Percentiles rank a stretch among this genome's conserved stretches.
phyloP scores from a whole-genome alignment of 2,888 invertebrate genomes.

The Pristionchus mayeri region DNA sequence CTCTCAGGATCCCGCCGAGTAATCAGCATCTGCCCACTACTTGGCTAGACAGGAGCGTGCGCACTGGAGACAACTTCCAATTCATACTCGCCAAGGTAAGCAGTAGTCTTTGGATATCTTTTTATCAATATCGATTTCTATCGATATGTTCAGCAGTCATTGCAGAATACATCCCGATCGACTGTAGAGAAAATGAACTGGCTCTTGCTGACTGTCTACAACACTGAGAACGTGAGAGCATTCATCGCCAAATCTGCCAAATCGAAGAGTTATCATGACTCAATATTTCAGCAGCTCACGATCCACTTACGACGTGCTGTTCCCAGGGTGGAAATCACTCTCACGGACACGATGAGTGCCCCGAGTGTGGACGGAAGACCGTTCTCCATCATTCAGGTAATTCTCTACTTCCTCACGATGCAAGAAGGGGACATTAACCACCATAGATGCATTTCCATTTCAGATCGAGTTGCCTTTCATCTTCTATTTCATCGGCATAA shows the following conservation, averaged over 20 bases:
- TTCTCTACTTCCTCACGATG: too few relatives aligned
- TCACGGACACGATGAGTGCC: background rate
- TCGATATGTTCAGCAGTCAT: too few relatives aligned
- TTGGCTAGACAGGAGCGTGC: background rate
- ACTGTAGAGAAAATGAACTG: constrained; percentile 19
- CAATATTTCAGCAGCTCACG: background rate
- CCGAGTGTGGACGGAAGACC: background rate
- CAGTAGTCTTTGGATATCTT: background rate
- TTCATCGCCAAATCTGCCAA: background rate
- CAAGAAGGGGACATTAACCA: too few relatives aligned
- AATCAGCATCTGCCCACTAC: background rate
- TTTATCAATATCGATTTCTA: background rate
- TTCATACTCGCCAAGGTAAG: background rate
- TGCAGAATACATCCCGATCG: background rate
- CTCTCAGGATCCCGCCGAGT: background rate
- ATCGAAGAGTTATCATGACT: too few relatives aligned
- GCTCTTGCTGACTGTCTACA: constrained; percentile 28
- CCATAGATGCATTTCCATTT: background rate
- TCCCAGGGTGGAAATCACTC: background rate
- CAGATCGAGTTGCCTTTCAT: background rate
- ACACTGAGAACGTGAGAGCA: background rate
- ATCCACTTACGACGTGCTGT: background rate
- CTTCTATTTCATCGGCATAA: background rate
- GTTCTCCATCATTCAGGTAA: background rate
- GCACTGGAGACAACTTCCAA: constrained; percentile 24